These are phyloP conservation scores for Cantharis rufa DNA, from an alignment of 2,888 invertebrate species.

Conservation along the genomic window DNA sequence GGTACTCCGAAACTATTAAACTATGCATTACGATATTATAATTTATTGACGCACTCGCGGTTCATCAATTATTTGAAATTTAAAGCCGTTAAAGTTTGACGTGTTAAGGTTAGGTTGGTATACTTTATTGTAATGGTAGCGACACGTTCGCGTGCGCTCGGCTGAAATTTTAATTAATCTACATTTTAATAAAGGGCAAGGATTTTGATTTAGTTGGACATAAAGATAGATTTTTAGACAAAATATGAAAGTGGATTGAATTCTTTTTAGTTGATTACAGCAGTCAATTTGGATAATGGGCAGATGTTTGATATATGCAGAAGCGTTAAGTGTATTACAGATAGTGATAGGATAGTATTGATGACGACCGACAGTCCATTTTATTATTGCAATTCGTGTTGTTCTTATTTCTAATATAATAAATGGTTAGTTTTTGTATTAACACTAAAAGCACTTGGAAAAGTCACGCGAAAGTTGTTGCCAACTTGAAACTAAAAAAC, in stretches of 20 bases:
- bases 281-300: conserved; percentile 58
- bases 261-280: conserved; percentile 56
- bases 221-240: conserved; percentile 33
- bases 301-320: conserved; percentile 53
- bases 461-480: conserved; percentile 20
- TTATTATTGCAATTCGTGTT: conserved; percentile 50
- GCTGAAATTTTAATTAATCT: background rate
- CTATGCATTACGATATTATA: background rate
- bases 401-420: conserved; percentile 50
- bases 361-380: conserved; percentile 51
- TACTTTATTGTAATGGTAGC: background rate
- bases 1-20: background rate
- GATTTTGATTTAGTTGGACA: background rate
- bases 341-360: conserved; percentile 53
- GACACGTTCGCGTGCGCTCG: background rate
- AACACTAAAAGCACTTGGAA: conserved; percentile 25
- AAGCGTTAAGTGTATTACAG: conserved; percentile 55
- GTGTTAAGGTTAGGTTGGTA: background rate
- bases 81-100: background rate
- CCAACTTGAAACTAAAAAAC: conserved; percentile 7
- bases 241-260: conserved; percentile 53
- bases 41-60: background rate
- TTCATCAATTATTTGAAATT: background rate
- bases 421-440: conserved; percentile 37
- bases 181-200: background rate